phyloP scores from a whole-genome alignment of 2,888 invertebrate species.

The Dusona sp. region DNA sequence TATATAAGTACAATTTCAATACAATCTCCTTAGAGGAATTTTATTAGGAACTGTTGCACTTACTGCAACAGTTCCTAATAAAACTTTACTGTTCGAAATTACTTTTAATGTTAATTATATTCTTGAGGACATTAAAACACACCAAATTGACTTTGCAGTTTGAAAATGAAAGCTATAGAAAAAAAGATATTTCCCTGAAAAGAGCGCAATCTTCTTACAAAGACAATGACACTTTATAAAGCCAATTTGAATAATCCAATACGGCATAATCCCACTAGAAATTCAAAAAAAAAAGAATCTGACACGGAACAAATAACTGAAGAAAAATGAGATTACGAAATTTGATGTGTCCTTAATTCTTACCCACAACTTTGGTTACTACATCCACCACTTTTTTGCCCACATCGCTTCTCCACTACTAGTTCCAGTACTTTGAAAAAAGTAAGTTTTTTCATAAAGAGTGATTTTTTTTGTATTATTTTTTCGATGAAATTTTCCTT shows the following conservation, averaged over 20 bases:
- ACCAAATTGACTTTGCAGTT: background rate
- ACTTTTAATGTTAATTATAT: background rate
- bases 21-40: background rate
- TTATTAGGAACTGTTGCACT: background rate
- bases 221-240: background rate
- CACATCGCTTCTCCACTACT: no score
- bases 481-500: background rate
- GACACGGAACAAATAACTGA: background rate
- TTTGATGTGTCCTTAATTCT: no score
- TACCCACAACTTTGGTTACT: background rate
- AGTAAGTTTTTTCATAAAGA: background rate
- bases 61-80: no score
- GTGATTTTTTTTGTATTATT: background rate
- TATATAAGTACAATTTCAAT: background rate
- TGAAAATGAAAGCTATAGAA: background rate
- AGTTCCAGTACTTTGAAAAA: background rate
- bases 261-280: background rate
- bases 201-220: background rate
- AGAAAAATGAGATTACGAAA: background rate
- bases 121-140: background rate
- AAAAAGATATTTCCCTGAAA: background rate
- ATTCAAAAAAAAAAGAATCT: background rate
- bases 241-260: background rate
- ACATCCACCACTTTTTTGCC: background rate
- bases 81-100: background rate